phyloP scores from a whole-genome alignment of 2,888 invertebrate genomes.

The Orchesella flavescens region DNA sequence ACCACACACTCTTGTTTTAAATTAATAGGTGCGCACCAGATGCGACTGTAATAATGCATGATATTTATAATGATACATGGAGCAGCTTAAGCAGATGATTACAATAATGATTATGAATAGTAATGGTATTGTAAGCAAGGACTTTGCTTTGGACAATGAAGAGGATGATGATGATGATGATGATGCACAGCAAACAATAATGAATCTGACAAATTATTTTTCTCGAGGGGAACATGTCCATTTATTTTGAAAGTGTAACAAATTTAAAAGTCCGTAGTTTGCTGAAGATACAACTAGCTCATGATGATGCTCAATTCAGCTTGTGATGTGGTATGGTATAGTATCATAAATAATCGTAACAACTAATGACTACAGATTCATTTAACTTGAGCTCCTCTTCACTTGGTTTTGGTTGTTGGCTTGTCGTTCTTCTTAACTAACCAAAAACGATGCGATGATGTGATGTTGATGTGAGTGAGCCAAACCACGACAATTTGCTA shows the following conservation, averaged over 20 bases:
- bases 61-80: conserved; percentile 56
- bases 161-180: conserved; percentile 19
- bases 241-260: not conserved
- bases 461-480: too few species aligned
- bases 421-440: not conserved
- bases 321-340: too few species aligned
- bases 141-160: conserved; percentile 11
- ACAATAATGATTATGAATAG: conserved; percentile 47
- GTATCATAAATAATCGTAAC: not conserved
- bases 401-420: conserved; percentile 4
- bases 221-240: conserved; percentile 27
- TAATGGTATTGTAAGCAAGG: conserved; percentile 3
- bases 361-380: conserved; percentile 28
- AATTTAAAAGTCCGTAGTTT: too few species aligned
- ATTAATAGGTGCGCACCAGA: conserved; percentile 49
- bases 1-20: not conserved
- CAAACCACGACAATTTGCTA: not conserved
- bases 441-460: not conserved
- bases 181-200: conserved; percentile 31
- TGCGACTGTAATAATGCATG: conserved; percentile 46
- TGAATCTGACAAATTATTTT: conserved; percentile 59
- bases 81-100: conserved; percentile 58
- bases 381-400: conserved; percentile 6
- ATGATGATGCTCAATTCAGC: not conserved
- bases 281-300: too few species aligned